phyloP scores from a whole-genome alignment of 2,797 vertebrate species.

The Enteromius unitaeniatus region DNA sequence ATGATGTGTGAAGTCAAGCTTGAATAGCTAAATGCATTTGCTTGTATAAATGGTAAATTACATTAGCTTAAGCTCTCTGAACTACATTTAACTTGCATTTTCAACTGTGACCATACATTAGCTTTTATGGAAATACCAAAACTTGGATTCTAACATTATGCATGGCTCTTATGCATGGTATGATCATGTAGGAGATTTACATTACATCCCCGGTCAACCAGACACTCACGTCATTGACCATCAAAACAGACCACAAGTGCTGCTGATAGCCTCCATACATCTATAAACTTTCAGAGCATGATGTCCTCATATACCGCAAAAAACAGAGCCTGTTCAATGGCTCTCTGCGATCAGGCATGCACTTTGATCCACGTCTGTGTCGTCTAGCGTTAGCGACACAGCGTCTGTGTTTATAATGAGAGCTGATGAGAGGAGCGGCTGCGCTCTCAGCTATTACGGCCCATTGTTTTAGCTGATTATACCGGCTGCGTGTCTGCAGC shows the following conservation, averaged over 20 bases:
- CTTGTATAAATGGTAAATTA: not conserved
- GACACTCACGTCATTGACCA: conserved; percentile 16
- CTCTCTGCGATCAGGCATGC: conserved; percentile 17
- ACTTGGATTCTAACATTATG: not conserved
- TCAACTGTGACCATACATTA: conserved; percentile 15
- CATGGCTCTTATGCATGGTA: conserved; percentile 2
- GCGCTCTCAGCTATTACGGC: conserved; percentile 19
- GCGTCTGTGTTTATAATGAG: conserved; percentile 40
- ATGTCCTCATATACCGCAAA: conserved; percentile 5
- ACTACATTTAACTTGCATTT: not conserved
- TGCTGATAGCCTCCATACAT: conserved; percentile 18
- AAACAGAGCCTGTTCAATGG: not conserved
- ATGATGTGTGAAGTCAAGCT: not conserved
- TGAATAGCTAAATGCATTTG: conserved; percentile 1
- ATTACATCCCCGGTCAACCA: conserved; percentile 26
- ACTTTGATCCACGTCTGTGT: conserved; percentile 37
- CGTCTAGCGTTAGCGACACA: conserved; percentile 6
- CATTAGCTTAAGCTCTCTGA: not conserved
- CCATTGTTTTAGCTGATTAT: conserved; percentile 53
- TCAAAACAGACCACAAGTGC: conserved; percentile 38
- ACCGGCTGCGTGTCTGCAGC: conserved; percentile 1
- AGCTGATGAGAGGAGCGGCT: conserved; percentile 27
- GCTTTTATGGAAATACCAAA: not conserved
- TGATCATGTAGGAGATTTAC: conserved; percentile 19
- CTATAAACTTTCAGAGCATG: conserved; percentile 18